Evolutionary conservation across 2,888 invertebrate species (phyloP).

Genomic region (Drosophila dives): DNA sequence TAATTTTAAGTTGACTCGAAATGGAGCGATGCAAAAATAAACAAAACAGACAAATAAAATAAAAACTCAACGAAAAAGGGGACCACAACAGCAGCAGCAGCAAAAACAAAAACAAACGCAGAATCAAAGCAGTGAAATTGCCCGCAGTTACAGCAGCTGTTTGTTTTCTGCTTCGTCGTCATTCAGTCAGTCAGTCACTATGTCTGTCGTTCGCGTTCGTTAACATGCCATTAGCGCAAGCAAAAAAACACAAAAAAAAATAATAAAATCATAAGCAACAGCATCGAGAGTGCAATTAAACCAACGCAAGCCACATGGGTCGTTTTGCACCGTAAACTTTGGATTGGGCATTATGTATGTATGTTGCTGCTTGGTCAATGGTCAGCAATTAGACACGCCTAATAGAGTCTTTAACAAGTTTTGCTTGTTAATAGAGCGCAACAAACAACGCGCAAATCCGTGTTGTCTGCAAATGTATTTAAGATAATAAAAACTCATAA

Average conservation of each 20-base stretch:
- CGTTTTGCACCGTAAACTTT: slow-evolving; percentile 45
- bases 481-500: background rate
- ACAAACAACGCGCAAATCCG: slow-evolving; percentile 8
- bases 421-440: slow-evolving; percentile 27
- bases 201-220: slow-evolving; percentile 28
- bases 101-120: slow-evolving; percentile 4
- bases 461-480: background rate
- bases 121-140: slow-evolving; percentile 26
- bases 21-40: slow-evolving; percentile 14
- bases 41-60: background rate
- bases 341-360: background rate
- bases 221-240: slow-evolving; percentile 57
- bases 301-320: slow-evolving; percentile 60
- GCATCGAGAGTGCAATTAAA: slow-evolving; percentile 62
- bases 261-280: slow-evolving; percentile 20
- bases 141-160: slow-evolving; percentile 22
- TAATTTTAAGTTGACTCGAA: slow-evolving; percentile 40
- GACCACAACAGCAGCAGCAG: background rate
- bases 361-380: slow-evolving; percentile 6
- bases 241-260: slow-evolving; percentile 43
- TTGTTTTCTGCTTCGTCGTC: slow-evolving; percentile 10
- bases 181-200: slow-evolving; percentile 22
- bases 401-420: slow-evolving; percentile 17
- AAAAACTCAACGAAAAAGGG: slow-evolving; percentile 1
- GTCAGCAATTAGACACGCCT: slow-evolving; percentile 40